Base-by-base conservation (phyloP, 2,888 invertebrate genomes). In the Chaitophorus viminalis region DNA sequence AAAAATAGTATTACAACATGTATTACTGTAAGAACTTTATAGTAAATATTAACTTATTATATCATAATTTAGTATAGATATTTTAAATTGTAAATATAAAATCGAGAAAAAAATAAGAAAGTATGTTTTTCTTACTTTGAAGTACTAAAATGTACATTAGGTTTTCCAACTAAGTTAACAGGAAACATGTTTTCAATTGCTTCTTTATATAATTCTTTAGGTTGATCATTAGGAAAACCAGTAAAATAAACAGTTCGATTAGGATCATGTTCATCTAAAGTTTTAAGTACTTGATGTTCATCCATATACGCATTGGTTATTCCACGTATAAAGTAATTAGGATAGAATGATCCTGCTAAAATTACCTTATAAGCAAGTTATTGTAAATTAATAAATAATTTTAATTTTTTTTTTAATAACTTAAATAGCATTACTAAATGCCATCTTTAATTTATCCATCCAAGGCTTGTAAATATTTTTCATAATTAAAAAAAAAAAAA, bases 281-380 rank as follows among this genome's bases (percentile, higher is more conserved):
- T 91, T 90, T 94, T 94, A 6, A 94, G 93, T 0, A 95, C 94
- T 46, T 94, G 93, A 0, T 94, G 92, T 91, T 96, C 95, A 89
- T 94, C 93, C 0, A 93, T 91, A 86, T 93, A 93, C 82, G 93
- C 93, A 68, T 92, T 91, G 3, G 93, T 92, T 60, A 91, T 33
- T 92, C 92, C 90, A 60, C 94, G 93, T 33, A 94, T 91, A 92
- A 96, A 98, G 91, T 96, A 98, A 91, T 98, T 95, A 0, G 99
- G 99, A 92, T 98, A 99, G 92, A 98, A 98, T 2, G 98, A 98
- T 3, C 96, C 97, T 88, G 95, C 90, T 31, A 90, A 83, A 14
- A 89, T 89, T 4, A 90, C 77, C 90, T 90, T 39, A 18, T 89
- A 89, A 33, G 46, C 46, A 68, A 21, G 4, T 65, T 31, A 17